Conservation (phyloP, 2,113 vertebrate species). For the Melospiza georgiana region DNA sequence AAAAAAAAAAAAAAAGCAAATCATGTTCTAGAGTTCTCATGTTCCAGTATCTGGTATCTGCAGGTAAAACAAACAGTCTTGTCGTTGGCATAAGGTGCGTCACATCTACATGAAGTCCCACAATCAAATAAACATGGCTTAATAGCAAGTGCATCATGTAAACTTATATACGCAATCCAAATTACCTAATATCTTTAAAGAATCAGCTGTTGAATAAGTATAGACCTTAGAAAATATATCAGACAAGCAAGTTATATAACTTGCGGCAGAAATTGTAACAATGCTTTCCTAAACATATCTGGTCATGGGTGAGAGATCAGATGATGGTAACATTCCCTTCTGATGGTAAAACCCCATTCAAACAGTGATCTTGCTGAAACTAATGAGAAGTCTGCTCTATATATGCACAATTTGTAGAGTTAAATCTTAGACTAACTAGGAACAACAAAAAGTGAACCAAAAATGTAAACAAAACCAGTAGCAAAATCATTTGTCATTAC, state of each 20-base stretch:
- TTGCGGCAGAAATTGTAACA: neutral
- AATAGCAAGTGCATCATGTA: neutral
- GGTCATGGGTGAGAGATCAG: neutral
- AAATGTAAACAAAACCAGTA: neutral
- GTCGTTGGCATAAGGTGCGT: neutral
- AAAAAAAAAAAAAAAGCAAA: neutral
- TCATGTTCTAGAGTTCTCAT: neutral
- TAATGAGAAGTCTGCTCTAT: neutral
- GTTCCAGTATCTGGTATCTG: neutral
- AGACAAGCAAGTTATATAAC: neutral
- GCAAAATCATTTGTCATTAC: neutral
- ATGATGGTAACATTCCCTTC: neutral
- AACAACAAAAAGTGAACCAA: neutral
- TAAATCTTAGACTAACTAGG: neutral
- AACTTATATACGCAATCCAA: neutral
- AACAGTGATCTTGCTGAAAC: neutral
- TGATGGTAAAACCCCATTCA: rapidly evolving
- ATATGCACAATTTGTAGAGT: neutral
- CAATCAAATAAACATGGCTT: neutral
- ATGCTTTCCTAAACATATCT: neutral
- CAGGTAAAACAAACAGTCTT: neutral
- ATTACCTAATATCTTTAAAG: neutral
- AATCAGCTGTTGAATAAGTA: neutral
- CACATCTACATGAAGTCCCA: neutral
- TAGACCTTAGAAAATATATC: neutral